Evolutionary conservation across 2,888 invertebrate genomes (phyloP).

Genomic region (Boloria euphrosyne): DNA sequence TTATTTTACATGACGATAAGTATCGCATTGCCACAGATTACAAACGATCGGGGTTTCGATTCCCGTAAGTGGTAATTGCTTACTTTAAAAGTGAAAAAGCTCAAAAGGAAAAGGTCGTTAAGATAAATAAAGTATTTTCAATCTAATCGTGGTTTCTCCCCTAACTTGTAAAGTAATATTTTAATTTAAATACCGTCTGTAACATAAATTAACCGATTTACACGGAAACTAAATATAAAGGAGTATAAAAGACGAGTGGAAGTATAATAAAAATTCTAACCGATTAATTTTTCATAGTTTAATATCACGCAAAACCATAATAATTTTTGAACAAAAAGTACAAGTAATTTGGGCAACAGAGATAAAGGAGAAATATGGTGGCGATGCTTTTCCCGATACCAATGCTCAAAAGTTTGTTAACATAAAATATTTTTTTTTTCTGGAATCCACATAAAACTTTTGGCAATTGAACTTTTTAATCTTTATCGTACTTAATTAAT

Average conservation of each 20-base stretch:
- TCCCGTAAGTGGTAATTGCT: too few relatives aligned
- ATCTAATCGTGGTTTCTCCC: background rate
- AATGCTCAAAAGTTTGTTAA: slow-evolving; percentile 6
- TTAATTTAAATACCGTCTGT: slow-evolving; percentile 8
- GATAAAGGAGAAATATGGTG: slow-evolving; percentile 31
- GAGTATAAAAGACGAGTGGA: slow-evolving; percentile 4
- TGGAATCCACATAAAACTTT: background rate
- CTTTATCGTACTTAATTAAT: too few relatives aligned
- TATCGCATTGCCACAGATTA: too few relatives aligned
- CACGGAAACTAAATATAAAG: slow-evolving; percentile 22
- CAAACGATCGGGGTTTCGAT: too few relatives aligned
- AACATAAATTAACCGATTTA: slow-evolving; percentile 17
- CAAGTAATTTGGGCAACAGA: slow-evolving; percentile 31
- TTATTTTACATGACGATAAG: too few relatives aligned
- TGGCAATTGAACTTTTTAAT: too few relatives aligned
- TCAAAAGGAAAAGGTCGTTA: too few relatives aligned
- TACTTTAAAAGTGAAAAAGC: too few relatives aligned
- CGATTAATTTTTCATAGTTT: slow-evolving; percentile 33
- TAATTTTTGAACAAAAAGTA: slow-evolving; percentile 30
- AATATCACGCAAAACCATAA: slow-evolving; percentile 32
- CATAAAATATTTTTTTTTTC: slow-evolving; percentile 17
- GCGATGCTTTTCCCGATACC: slow-evolving; percentile 22
- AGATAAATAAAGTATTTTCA: background rate
- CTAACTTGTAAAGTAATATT: slow-evolving; percentile 6
- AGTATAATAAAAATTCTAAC: slow-evolving; percentile 14